phyloP scores from a whole-genome alignment of 2,888 invertebrate genomes.

The Mesorhabditis sp. region DNA sequence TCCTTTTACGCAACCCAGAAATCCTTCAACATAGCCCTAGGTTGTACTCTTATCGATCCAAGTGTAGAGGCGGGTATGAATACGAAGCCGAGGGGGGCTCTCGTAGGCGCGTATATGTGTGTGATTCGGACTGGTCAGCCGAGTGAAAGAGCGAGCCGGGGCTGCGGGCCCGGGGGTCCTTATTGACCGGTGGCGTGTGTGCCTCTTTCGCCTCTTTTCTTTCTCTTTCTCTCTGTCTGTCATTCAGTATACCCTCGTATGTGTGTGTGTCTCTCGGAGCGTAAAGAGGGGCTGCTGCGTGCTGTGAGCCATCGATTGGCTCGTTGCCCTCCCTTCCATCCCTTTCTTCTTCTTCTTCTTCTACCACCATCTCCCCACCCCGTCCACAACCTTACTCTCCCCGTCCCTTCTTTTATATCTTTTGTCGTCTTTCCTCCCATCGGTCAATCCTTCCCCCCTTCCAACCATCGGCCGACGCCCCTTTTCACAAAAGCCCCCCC shows the following conservation, averaged over 20 bases:
- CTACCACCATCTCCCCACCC: conserved; percentile 1
- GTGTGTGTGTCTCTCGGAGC: not conserved
- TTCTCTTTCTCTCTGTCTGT: conserved; percentile 10
- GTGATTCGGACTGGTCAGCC: no score
- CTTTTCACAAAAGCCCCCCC: no score
- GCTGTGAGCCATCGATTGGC: not conserved
- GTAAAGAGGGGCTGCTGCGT: not conserved
- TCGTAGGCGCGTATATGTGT: no score
- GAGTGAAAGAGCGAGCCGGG: no score
- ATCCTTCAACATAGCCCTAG: no score
- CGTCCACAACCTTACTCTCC: conserved; percentile 3
- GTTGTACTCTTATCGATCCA: no score
- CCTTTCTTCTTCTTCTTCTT: conserved; percentile 1
- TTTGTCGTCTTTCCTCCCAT: not conserved
- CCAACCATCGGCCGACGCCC: no score
- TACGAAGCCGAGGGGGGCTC: no score
- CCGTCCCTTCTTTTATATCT: conserved; percentile 2
- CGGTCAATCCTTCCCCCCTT: not conserved
- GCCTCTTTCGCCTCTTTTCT: not conserved
- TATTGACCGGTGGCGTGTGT: not conserved
- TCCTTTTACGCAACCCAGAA: no score
- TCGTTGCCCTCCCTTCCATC: not conserved
- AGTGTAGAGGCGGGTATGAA: no score
- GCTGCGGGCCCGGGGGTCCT: no score
- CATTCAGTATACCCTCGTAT: not conserved